Percentiles rank a stretch among this genome's conserved stretches.
Conservation (phyloP, 1,140 invertebrate genomes). For the Ceratosolen fusciceps region DNA sequence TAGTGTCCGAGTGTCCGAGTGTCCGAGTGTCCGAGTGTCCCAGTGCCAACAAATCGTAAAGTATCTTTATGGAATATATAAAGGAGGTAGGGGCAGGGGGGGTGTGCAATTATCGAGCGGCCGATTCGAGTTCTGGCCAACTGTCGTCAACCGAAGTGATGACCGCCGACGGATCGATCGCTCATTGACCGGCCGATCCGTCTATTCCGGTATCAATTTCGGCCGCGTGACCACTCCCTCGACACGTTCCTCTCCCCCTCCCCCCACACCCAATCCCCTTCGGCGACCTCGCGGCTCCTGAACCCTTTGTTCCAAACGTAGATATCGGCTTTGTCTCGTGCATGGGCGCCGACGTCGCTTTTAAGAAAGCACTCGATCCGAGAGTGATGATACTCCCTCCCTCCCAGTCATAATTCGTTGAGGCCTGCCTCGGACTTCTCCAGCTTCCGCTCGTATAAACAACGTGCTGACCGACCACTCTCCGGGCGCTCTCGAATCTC, state of each 20-base stretch:
- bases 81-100: constrained; percentile 69
- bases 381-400: background rate
- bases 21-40: constrained; percentile 62
- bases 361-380: constrained; percentile 10
- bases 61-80: no score
- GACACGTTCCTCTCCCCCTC: background rate
- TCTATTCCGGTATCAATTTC: background rate
- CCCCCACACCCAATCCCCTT: background rate
- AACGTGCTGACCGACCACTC: constrained; percentile 38
- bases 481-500: constrained; percentile 49
- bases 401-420: background rate
- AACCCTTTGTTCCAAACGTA: background rate
- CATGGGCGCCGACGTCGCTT: background rate
- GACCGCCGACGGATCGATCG: constrained; percentile 50
- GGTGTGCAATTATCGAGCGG: constrained; percentile 68
- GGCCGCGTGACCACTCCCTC: constrained; percentile 38
- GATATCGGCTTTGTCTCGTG: background rate
- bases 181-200: background rate
- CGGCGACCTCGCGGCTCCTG: background rate
- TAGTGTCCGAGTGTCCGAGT: constrained; percentile 59
- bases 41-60: constrained; percentile 70
- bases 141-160: constrained; percentile 61
- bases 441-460: background rate
- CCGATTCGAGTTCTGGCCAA: constrained; percentile 56
- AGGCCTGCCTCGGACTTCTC: background rate